These are phyloP conservation scores for Mimachlamys varia DNA, from an alignment of 2,888 invertebrate genomes.

Conservation along the genomic window DNA sequence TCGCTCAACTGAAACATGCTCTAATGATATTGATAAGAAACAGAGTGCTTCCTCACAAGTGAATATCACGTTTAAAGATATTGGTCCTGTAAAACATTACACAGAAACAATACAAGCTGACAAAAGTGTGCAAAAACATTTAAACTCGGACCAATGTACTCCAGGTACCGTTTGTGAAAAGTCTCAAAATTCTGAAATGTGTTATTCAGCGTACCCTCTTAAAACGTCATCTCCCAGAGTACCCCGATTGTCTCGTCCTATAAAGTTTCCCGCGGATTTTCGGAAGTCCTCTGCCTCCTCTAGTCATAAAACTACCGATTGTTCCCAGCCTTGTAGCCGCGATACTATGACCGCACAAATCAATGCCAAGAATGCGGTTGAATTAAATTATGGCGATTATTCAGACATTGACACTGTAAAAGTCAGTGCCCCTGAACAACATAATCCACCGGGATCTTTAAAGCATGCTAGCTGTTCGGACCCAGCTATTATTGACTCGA, in stretches of 20 bases:
- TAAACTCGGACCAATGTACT: too few relatives aligned
- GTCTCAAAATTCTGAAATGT: background rate
- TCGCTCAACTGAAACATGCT: background rate
- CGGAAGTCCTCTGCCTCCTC: background rate
- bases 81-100: background rate
- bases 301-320: background rate
- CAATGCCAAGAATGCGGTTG: slow-evolving; percentile 27
- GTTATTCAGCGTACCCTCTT: background rate
- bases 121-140: too few relatives aligned
- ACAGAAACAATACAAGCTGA: background rate
- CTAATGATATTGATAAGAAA: background rate
- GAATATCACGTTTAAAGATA: background rate
- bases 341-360: slow-evolving; percentile 15
- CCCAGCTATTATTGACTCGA: background rate
- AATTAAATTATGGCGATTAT: background rate
- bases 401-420: slow-evolving; percentile 22
- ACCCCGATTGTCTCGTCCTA: background rate
- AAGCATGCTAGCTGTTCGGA: background rate
- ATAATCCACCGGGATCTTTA: background rate
- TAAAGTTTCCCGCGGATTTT: background rate
- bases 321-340: background rate
- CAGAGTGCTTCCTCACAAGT: background rate
- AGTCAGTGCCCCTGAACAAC: background rate
- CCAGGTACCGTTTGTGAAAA: too few relatives aligned
- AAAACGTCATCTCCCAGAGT: background rate